phyloP scores from a whole-genome alignment of 2,113 vertebrate species.

The Heptranchias perlo region DNA sequence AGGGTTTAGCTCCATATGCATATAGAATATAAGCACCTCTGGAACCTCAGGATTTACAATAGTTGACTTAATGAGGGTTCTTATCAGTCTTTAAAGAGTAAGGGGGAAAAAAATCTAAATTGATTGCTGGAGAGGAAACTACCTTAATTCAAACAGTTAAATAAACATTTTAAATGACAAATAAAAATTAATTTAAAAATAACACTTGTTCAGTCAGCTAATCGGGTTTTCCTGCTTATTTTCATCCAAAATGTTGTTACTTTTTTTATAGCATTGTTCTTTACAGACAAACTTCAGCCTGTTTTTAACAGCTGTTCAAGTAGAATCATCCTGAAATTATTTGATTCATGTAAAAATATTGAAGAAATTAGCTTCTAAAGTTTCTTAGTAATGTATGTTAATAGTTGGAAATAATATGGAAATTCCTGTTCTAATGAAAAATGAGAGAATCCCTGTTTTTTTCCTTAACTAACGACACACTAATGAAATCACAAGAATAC shows the following conservation, averaged over 20 bases:
- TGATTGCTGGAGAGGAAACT: not conserved
- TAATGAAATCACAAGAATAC: not conserved
- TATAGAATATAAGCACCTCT: not conserved
- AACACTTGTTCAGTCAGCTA: slow-evolving; percentile 12
- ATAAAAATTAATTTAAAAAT: not conserved
- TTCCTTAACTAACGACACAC: not conserved
- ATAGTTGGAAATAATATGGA: too few species aligned
- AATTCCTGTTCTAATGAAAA: not conserved
- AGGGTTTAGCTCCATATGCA: not conserved
- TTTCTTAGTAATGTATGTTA: not conserved
- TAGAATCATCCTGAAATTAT: not conserved
- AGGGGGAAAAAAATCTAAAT: not conserved
- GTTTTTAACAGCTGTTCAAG: not conserved
- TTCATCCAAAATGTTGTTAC: not conserved
- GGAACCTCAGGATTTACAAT: not conserved
- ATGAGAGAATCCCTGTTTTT: not conserved
- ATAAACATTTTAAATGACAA: not conserved
- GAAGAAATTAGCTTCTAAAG: not conserved
- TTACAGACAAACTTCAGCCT: not conserved
- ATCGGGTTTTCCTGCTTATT: not conserved
- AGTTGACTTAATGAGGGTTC: not conserved
- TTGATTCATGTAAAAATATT: not conserved
- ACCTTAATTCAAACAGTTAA: not conserved
- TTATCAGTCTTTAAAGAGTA: not conserved
- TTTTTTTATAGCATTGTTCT: not conserved